Conservation (phyloP, 2,113 vertebrate genomes). For the Perca fluviatilis region DNA sequence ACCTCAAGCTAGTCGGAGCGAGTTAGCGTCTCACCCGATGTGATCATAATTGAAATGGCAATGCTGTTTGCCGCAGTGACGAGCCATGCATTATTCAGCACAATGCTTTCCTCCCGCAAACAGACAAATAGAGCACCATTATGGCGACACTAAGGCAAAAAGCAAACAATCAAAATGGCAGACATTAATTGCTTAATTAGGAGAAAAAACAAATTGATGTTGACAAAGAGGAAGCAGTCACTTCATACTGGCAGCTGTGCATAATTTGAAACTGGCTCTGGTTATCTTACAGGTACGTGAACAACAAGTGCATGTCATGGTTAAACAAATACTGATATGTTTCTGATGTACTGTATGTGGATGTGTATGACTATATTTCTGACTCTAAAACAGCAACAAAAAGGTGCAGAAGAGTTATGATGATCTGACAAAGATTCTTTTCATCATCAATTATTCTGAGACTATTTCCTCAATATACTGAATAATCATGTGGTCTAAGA, state of each 20-base stretch:
- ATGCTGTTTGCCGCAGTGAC: slow-evolving; percentile 74
- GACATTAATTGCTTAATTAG: slow-evolving; percentile 81
- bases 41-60: slow-evolving; percentile 86
- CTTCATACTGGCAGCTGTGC: slow-evolving; percentile 46
- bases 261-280: slow-evolving; percentile 13
- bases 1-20: slow-evolving; percentile 72
- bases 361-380: background rate
- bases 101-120: slow-evolving; percentile 74
- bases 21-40: slow-evolving; percentile 75
- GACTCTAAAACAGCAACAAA: background rate
- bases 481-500: background rate
- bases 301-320: slow-evolving; percentile 24
- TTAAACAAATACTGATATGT: background rate
- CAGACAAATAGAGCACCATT: slow-evolving; percentile 78
- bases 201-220: slow-evolving; percentile 72
- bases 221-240: slow-evolving; percentile 59
- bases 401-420: background rate
- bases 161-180: slow-evolving; percentile 78
- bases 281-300: slow-evolving; percentile 16
- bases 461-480: background rate
- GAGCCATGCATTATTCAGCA: slow-evolving; percentile 84
- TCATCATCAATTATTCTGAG: background rate
- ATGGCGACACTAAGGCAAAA: slow-evolving; percentile 73
- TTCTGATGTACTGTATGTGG: background rate
- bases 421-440: background rate